Conservation (phyloP, 2,113 vertebrate genomes). For the Noturus placidus region DNA sequence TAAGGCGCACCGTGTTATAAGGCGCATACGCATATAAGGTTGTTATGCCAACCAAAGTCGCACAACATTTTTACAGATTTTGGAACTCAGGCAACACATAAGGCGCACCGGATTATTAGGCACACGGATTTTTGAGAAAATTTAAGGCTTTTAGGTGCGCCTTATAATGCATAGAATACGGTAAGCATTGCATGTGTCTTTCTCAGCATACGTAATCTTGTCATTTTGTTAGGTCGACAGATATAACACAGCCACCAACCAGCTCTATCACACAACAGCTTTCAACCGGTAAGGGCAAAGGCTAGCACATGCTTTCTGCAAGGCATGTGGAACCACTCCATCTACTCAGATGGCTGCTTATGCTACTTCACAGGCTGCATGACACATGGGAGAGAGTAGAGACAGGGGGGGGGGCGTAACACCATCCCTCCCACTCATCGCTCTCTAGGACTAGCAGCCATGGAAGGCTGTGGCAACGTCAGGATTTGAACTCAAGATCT, state of each 20-base stretch:
- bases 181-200: neutral
- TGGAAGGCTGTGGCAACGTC: neutral
- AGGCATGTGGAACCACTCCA: neutral
- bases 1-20: too few species aligned
- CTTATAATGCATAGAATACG: too few species aligned
- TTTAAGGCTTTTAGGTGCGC: too few species aligned
- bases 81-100: too few species aligned
- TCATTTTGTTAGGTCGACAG: neutral
- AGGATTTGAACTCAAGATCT: neutral
- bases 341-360: neutral
- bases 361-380: neutral
- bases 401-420: too few species aligned
- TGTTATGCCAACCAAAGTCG: too few species aligned
- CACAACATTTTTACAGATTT: too few species aligned
- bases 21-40: too few species aligned
- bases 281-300: neutral
- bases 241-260: neutral
- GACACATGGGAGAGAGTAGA: neutral
- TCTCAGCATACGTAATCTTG: neutral
- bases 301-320: neutral
- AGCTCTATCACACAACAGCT: neutral
- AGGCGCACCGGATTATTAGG: too few species aligned
- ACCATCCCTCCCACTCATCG: neutral
- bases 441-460: neutral
- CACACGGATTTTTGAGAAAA: too few species aligned